A percentile compares a stretch with the other conserved stretches of the same genome.
phyloP scores from a whole-genome alignment of 2,113 vertebrate genomes.

The human (Homo sapiens) region GRCh38 chr16:17788501-17789000 shows the following conservation, averaged over 20 bases:
- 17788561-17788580: slow-evolving; percentile 71
- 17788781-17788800: neutral
- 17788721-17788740: neutral
- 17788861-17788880: slow-evolving; percentile 23
- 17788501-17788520: slow-evolving; percentile 32
- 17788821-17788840: neutral
- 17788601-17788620: slow-evolving; percentile 65
- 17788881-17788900: neutral
- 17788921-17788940: neutral
- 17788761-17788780: neutral
- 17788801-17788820: neutral
- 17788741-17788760: neutral
- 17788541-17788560: slow-evolving; percentile 67
- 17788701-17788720: slow-evolving; percentile 47
- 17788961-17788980: neutral
- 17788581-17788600: slow-evolving; percentile 56
- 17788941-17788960: neutral
- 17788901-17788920: neutral
- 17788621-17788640: slow-evolving; percentile 66
- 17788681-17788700: slow-evolving; percentile 60
- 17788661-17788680: slow-evolving; percentile 61
- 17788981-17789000: neutral
- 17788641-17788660: slow-evolving; percentile 71
- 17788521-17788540: slow-evolving; percentile 69
- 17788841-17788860: neutral